phyloP scores from a whole-genome alignment of 37 sponge, comb jelly and placozoan species.

The Ephydatia muelleri region DNA sequence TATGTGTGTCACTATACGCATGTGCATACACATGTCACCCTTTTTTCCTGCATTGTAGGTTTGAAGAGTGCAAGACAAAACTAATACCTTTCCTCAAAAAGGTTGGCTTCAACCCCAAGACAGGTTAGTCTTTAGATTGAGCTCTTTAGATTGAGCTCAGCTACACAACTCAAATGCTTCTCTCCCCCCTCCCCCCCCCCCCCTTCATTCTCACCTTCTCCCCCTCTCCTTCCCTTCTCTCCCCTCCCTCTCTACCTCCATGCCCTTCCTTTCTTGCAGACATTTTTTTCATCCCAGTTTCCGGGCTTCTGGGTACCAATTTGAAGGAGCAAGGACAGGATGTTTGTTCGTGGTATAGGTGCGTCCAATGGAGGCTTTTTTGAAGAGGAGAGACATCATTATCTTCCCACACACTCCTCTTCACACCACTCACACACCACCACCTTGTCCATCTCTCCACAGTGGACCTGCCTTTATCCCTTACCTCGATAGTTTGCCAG shows the following conservation, averaged over 20 bases:
- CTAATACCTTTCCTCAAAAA: conserved; percentile 95
- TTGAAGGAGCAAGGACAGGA: conserved; percentile 63
- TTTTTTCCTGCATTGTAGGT: conserved; percentile 40
- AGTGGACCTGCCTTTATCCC: conserved; percentile 90
- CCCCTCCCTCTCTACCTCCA: too few relatives aligned
- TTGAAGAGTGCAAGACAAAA: conserved; percentile 92
- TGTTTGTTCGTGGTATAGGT: conserved; percentile 89
- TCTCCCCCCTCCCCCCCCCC: too few relatives aligned
- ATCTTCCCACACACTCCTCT: not conserved
- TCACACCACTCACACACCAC: not conserved
- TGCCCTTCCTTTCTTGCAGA: conserved; percentile 34
- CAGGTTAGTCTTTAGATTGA: conserved; percentile 44
- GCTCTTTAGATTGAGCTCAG: not conserved
- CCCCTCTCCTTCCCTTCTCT: too few relatives aligned
- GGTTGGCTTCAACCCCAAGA: conserved; percentile 94
- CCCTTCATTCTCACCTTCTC: too few relatives aligned
- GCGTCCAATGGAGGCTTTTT: not conserved
- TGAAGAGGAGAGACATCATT: not conserved
- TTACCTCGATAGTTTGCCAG: conserved; percentile 86
- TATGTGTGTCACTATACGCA: too few relatives aligned
- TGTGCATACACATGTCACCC: not conserved
- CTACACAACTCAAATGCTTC: too few relatives aligned
- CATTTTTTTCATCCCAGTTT: conserved; percentile 93
- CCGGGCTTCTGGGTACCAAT: conserved; percentile 90
- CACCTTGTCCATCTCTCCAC: not conserved